Evolutionary conservation across 2,797 vertebrate species (phyloP), one percentile per base, ranked within the genome.

Genomic region (Lutjanus campechanus): DNA sequence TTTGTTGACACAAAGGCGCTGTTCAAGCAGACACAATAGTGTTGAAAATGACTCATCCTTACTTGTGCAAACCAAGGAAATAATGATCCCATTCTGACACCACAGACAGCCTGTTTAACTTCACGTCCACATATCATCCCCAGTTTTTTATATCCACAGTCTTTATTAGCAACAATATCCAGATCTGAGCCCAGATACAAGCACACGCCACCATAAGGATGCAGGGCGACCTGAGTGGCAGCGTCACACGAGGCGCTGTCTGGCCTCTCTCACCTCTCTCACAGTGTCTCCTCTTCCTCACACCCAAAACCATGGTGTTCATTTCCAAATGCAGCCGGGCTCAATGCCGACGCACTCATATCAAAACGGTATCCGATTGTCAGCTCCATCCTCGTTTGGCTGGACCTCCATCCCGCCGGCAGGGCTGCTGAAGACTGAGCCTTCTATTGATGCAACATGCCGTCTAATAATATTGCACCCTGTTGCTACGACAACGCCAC

Each of bases 401-500:
- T 36, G 78, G 83, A 81, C 82, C 65, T 92, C 86, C 87, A 93
- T 92, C 88, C 89, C 76, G 76, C 87, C 78, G 73, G 73, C 89
- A 78, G 84, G 79, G 92, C 91, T 86, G 84, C 44, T 79, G 89
- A 75, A 88, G 53, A 51, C 83, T 56, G 75, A 88, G 85, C 81
- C 82, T 89, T 83, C 87, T 84, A 92, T 82, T 93, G 93, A 93
- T 79, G 74, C 91, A 93, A 91, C 89, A 88, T 55, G 51, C 82
- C 79, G 77, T 53, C 77, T 54, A 93, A 93, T 91, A 92, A 93
- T 93, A 86, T 85, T 70, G 90, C 88, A 82, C 73, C 82, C 88
- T 90, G 82, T 93, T 75, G 78, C 95, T 90, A 91, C 82, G 94
- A 94, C 91, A 93, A 91, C 92, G 75, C 77, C 84, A 93, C 93